Evolutionary conservation across 2,888 invertebrate genomes (phyloP), one percentile per base, ranked within the genome.

Genomic region (Cyclophora albipunctata): DNA sequence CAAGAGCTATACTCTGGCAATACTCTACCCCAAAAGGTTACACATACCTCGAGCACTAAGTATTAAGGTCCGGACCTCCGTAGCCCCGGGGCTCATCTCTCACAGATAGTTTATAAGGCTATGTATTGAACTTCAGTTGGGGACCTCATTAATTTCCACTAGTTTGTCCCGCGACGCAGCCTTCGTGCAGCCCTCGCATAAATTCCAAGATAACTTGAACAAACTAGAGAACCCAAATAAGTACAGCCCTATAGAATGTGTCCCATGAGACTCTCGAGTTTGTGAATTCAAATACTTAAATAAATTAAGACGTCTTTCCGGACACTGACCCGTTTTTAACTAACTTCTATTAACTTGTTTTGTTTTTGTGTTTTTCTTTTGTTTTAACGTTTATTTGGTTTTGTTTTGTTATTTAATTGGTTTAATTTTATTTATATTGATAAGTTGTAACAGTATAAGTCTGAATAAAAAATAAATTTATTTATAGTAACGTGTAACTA

Each of bases 201-300:
- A 84, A 84, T 84, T 79, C 67, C 68, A 66, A 78, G 78, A 81
- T 78, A 85, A 84, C 78, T 83, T 79, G 71, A 69, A 70, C 77
- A 79, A 83, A 84, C 81, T 81, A 79, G 73, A 75, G 62, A 63
- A 80, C 76, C 69, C 75, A 81, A 81, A 82, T 81, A 84, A 81
- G 78, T 77, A 77, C 63, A 71, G 73, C 72, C 78, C 75, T 78
- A 73, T 74, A 72, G 65, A 78, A 83, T 80, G 78, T 67, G 71
- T 71, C 84, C 84, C 80, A 55, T 64, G 82, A 72, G 84, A 73
- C 75, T 58, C 57, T 68, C 69, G 73, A 70, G 69, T 73, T 77
- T 74, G 75, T 72, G 61, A 72, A 73, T 67, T 66, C 60, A 58
- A 65, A 70, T 75, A 75, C 74, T 73, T 77, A 47, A 53, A 51